Evolutionary conservation across 2,888 invertebrate genomes (phyloP).

Genomic region (Eucriotettix oculatus): DNA sequence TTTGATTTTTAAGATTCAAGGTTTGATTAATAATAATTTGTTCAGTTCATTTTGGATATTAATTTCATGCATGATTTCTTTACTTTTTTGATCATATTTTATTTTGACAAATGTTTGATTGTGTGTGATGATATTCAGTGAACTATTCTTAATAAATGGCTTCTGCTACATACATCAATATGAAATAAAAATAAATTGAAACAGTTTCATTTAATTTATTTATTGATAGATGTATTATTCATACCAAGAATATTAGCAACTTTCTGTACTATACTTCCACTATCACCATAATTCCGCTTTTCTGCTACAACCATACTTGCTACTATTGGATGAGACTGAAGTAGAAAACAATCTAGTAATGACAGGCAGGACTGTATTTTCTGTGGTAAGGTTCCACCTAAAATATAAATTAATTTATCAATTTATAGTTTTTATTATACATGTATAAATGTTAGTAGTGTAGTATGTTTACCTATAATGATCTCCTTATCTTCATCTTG

Average conservation of each 20-base stretch:
- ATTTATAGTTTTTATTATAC: no score
- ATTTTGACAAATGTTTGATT: no score
- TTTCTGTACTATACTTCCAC: no score
- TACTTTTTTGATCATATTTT: no score
- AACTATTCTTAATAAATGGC: background rate
- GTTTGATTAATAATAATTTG: no score
- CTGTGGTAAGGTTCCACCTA: slow-evolving; percentile 68
- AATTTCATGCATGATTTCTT: no score
- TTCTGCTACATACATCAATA: background rate
- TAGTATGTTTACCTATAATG: slow-evolving; percentile 43
- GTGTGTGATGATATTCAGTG: no score
- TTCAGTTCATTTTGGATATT: no score
- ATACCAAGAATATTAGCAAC: no score
- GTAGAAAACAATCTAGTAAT: slow-evolving; percentile 49
- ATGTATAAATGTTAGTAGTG: no score
- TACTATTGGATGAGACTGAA: slow-evolving; percentile 46
- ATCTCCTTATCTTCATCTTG: slow-evolving; percentile 48
- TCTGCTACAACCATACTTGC: slow-evolving; percentile 78
- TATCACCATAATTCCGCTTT: slow-evolving; percentile 27
- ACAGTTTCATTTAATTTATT: background rate
- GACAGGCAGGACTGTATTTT: slow-evolving; percentile 66
- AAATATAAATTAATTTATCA: background rate
- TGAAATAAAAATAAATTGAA: background rate
- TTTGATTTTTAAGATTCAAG: no score
- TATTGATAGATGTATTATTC: no score